These are phyloP conservation scores for Pseudomyrmex sp. DNA, from an alignment of 1,140 invertebrate species.

Conservation along the genomic window DNA sequence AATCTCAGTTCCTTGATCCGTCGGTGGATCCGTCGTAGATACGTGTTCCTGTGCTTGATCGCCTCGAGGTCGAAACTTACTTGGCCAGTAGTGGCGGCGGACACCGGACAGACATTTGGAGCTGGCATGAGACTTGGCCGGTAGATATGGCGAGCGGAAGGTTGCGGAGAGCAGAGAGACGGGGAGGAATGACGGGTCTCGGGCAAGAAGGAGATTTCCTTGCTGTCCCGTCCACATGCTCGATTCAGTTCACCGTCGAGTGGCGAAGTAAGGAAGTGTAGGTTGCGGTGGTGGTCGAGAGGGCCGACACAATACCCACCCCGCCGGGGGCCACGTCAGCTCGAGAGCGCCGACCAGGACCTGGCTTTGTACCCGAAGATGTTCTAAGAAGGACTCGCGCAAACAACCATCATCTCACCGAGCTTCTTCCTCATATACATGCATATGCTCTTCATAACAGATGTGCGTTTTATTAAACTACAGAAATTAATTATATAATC, in stretches of 20 bases:
- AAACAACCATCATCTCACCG: slow-evolving; percentile 76
- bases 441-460: slow-evolving; percentile 4
- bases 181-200: slow-evolving; percentile 72
- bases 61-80: slow-evolving; percentile 60
- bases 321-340: slow-evolving; percentile 78
- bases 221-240: slow-evolving; percentile 79
- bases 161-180: slow-evolving; percentile 64
- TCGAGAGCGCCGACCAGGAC: slow-evolving; percentile 69
- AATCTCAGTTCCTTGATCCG: slow-evolving; percentile 52
- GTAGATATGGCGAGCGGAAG: slow-evolving; percentile 49
- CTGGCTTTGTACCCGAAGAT: slow-evolving; percentile 76
- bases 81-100: slow-evolving; percentile 63
- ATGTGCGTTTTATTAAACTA: slow-evolving; percentile 8
- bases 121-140: slow-evolving; percentile 68
- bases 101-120: slow-evolving; percentile 71
- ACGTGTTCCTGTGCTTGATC: slow-evolving; percentile 60
- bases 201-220: slow-evolving; percentile 79
- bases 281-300: slow-evolving; percentile 72
- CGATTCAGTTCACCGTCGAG: slow-evolving; percentile 73
- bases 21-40: slow-evolving; percentile 54
- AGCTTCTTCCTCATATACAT: slow-evolving; percentile 35
- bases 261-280: slow-evolving; percentile 71
- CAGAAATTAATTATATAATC: slow-evolving; percentile 34
- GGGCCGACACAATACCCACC: slow-evolving; percentile 78
- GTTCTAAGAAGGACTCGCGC: slow-evolving; percentile 76